Base-by-base conservation (phyloP, 2,888 invertebrate genomes). In the Lordiphosa andalusiaca region DNA sequence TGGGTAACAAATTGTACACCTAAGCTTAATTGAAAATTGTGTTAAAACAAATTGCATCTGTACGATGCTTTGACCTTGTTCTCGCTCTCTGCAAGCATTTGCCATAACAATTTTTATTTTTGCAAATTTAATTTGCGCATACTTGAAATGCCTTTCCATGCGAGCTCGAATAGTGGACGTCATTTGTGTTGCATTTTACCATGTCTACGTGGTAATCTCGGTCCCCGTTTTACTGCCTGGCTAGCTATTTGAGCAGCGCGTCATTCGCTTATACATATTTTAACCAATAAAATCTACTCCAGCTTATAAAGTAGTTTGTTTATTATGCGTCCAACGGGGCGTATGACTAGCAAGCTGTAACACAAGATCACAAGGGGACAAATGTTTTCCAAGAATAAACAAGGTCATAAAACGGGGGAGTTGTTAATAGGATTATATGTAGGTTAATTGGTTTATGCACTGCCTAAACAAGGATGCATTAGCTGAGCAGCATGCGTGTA, bases 41-140 rank as follows among this genome's bases (percentile, higher is more conserved):
- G 41, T 12, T 53, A 35, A 30, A 49, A 36, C 33, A 19, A 13
- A 59, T 46, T 50, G 35, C 16, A 23, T 13, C 4, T 5, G 23
- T 25, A 33, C 21, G 44, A 16, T 33, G 25, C 3, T 30, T 35
- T 56, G 46, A 39, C 41, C 53, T 56, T 55, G 30, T 30, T 48
- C 36, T 35, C 40, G 35, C 50, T 37, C 33, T 16, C 16, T 16
- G 6, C 16, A 33, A 44, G 30, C 40, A 16, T 12, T 23, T n/a
- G 23, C 23, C n/a, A 35, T 49, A 21, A 12, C 37, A 12, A 23
- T 16, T 21, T 25, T 6, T 19, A 6, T 49, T 35, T 48, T 59
- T 46, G 51, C n/a, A 67, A 74, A 70, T 74, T 67, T 74, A 53
- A 76, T 74, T 77, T 80, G 41, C 51, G 13, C 69, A 77, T 77